phyloP scores from a whole-genome alignment of 2,113 vertebrate genomes.

The Alectura lathami region DNA sequence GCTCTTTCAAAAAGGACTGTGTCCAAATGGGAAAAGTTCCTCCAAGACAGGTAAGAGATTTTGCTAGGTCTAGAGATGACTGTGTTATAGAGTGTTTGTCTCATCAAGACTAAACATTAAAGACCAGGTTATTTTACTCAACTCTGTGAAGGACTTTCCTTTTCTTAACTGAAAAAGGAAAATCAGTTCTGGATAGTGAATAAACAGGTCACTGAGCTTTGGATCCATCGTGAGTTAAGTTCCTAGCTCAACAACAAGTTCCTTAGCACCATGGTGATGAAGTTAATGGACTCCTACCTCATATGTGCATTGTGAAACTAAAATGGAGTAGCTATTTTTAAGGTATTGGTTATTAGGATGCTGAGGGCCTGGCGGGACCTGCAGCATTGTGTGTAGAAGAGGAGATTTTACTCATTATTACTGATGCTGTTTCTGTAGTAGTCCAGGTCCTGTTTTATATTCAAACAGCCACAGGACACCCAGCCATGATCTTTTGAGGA shows the following conservation, averaged over 20 bases:
- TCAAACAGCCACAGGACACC: not conserved
- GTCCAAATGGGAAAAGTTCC: conserved; percentile 50
- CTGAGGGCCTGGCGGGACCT: not conserved
- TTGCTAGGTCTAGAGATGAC: not conserved
- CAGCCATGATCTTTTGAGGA: not conserved
- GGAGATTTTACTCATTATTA: not conserved
- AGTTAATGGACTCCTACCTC: not conserved
- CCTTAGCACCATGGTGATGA: not conserved
- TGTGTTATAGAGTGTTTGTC: not conserved
- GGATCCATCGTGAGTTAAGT: not conserved
- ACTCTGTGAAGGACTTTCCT: not conserved
- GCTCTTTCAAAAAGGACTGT: conserved; percentile 39
- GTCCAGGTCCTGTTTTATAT: not conserved
- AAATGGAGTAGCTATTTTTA: not conserved
- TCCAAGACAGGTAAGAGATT: conserved; percentile 54
- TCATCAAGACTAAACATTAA: not conserved
- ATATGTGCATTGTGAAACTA: not conserved
- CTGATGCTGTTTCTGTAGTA: not conserved
- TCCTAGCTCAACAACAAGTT: not conserved
- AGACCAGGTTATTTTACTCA: not conserved
- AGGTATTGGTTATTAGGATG: not conserved
- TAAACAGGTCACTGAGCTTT: not conserved
- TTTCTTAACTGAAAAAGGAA: not conserved
- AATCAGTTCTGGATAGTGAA: not conserved
- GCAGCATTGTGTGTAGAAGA: not conserved